Conservation (phyloP, 2,797 vertebrate genomes). For the Scleropages formosus region DNA sequence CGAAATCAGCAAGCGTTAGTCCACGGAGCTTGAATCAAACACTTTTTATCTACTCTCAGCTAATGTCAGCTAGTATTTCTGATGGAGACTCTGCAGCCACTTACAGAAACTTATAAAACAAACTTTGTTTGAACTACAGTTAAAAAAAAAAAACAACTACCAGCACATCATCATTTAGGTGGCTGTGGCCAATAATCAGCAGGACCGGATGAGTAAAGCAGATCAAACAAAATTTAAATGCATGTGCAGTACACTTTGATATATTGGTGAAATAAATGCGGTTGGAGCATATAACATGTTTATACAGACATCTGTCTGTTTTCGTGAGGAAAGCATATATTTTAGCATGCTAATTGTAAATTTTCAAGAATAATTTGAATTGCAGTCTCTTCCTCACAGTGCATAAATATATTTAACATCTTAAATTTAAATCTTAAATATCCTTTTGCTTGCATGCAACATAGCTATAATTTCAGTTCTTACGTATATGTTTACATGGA, state of each 20-base stretch:
- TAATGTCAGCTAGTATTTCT: no score
- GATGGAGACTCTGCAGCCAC: no score
- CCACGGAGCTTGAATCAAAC: no score
- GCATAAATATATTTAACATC: neutral
- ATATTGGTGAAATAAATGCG: slow-evolving; percentile 23
- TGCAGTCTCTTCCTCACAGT: neutral
- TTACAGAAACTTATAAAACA: no score
- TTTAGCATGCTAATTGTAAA: neutral
- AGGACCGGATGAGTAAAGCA: slow-evolving; percentile 7
- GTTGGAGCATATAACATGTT: slow-evolving; percentile 16
- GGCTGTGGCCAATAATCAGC: neutral
- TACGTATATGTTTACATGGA: neutral
- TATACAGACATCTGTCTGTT: slow-evolving; percentile 7
- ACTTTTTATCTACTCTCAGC: no score
- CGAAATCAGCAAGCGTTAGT: no score
- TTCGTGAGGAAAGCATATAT: slow-evolving; percentile 12
- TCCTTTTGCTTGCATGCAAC: neutral
- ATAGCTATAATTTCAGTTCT: no score
- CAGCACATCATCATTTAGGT: neutral
- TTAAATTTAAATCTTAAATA: neutral
- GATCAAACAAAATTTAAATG: slow-evolving; percentile 21
- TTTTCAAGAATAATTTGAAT: neutral
- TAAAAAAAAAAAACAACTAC: no score
- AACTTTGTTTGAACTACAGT: no score
- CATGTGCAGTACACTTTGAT: slow-evolving; percentile 15